Evolutionary conservation across 2,113 vertebrate species (phyloP).

Genomic region (Microtus ochrogaster): DNA sequence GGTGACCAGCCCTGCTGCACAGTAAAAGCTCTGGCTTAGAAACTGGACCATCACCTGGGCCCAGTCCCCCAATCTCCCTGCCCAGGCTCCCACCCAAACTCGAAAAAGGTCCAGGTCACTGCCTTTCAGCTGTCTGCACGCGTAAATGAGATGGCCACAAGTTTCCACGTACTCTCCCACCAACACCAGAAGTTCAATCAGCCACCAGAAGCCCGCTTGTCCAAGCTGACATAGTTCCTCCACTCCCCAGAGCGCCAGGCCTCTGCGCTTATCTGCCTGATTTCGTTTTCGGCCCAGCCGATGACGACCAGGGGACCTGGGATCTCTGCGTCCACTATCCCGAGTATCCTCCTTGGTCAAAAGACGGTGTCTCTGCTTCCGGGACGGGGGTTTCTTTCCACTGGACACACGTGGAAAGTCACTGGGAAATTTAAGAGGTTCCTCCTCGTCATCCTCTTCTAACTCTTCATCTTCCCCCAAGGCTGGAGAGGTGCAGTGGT

Average conservation of each 20-base stretch:
- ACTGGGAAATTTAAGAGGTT: constrained; percentile 64
- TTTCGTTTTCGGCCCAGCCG: constrained; percentile 89
- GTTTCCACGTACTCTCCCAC: constrained; percentile 90
- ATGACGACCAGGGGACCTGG: constrained; percentile 85
- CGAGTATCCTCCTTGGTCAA: constrained; percentile 76
- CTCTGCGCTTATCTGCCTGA: constrained; percentile 86
- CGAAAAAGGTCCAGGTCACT: constrained; percentile 86
- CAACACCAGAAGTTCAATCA: constrained; percentile 92
- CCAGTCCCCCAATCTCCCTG: constrained; percentile 79
- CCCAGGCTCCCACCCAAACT: constrained; percentile 83
- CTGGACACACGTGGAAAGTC: constrained; percentile 64
- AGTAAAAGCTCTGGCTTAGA: constrained; percentile 80
- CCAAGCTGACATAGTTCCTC: constrained; percentile 88
- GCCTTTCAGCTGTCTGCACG: constrained; percentile 85
- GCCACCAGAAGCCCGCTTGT: constrained; percentile 89
- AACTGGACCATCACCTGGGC: constrained; percentile 65
- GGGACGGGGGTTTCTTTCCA: constrained; percentile 66
- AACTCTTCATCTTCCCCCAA: constrained; percentile 70
- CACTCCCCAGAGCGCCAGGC: constrained; percentile 87
- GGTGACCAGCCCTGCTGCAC: constrained; percentile 73
- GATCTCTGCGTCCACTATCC: constrained; percentile 72
- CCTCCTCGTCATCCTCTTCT: constrained; percentile 71
- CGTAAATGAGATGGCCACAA: constrained; percentile 87
- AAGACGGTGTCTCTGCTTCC: constrained; percentile 77
- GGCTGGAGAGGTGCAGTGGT: constrained; percentile 72